These are phyloP conservation scores for Aurelia aurita complex sp. Pacific DNA, from an alignment of 30 jellyfish, hydroid and myxozoan genomes.

Conservation along the genomic window DNA sequence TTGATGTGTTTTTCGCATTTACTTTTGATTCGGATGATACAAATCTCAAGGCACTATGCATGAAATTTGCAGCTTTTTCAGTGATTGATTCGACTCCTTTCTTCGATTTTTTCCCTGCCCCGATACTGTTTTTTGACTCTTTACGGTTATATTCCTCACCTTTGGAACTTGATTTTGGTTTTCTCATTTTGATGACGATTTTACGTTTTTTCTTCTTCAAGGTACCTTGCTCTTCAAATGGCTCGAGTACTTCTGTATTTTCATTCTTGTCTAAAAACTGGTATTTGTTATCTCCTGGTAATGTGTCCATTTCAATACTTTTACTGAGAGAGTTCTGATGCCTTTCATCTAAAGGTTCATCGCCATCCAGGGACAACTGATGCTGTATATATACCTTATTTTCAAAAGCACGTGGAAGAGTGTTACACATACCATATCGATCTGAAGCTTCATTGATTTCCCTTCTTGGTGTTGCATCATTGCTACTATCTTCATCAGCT, in stretches of 20 bases:
- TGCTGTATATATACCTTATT: too few species aligned
- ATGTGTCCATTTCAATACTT: too few species aligned
- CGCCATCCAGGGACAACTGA: too few species aligned
- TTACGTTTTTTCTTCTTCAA: not conserved
- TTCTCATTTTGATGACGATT: not conserved
- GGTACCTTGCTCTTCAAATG: not conserved
- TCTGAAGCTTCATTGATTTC: not conserved
- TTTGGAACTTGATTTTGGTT: not conserved
- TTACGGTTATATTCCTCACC: conserved; percentile 1
- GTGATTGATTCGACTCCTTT: conserved; percentile 25
- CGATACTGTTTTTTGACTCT: not conserved
- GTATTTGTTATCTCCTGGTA: too few species aligned
- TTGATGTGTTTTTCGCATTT: not conserved
- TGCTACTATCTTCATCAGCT: too few species aligned
- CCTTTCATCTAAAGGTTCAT: too few species aligned
- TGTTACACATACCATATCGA: too few species aligned
- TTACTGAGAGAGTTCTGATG: too few species aligned
- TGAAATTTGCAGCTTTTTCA: conserved; percentile 54
- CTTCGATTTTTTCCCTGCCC: conserved; percentile 23
- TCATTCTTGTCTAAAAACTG: not conserved
- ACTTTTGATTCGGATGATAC: conserved; percentile 43
- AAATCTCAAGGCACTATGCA: conserved; percentile 52
- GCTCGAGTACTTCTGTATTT: not conserved
- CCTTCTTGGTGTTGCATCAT: not conserved
- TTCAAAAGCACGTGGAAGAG: too few species aligned